These are phyloP conservation scores for Spisula solida DNA, from an alignment of 2,888 invertebrate species.

Conservation along the genomic window DNA sequence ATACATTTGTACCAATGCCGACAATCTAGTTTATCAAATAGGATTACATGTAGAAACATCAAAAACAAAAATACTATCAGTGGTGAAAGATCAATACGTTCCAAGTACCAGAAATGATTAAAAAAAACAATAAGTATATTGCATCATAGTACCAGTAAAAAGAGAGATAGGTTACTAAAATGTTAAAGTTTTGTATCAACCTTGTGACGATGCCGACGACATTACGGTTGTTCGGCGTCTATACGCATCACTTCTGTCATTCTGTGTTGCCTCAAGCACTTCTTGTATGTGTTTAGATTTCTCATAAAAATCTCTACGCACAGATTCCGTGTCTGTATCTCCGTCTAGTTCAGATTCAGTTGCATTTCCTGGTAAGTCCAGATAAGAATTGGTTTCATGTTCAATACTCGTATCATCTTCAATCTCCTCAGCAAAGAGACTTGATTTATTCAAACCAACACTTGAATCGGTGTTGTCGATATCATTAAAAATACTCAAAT, in stretches of 20 bases:
- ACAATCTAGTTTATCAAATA: neutral
- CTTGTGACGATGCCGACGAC: constrained; percentile 72
- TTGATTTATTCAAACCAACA: constrained; percentile 17
- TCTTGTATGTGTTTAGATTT: constrained; percentile 40
- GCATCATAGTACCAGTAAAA: neutral
- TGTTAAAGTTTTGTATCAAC: constrained; percentile 51
- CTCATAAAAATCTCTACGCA: constrained; percentile 49
- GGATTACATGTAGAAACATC: neutral
- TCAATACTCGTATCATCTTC: constrained; percentile 46
- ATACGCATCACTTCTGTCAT: constrained; percentile 50
- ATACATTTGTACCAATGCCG: neutral
- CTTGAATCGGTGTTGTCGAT: neutral
- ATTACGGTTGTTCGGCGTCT: constrained; percentile 54
- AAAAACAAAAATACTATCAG: neutral
- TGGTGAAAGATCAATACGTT: neutral
- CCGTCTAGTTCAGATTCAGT: constrained; percentile 64
- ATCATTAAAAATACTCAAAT: constrained; percentile 24
- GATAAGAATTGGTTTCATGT: constrained; percentile 50
- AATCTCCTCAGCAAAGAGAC: constrained; percentile 65
- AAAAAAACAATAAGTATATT: neutral
- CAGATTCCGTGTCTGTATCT: constrained; percentile 68
- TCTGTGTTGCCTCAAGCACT: constrained; percentile 48
- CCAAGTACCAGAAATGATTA: neutral
- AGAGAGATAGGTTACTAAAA: neutral
- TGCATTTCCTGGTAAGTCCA: constrained; percentile 47